phyloP scores from a whole-genome alignment of 2,797 vertebrate genomes.

The Leontopithecus rosalia region DNA sequence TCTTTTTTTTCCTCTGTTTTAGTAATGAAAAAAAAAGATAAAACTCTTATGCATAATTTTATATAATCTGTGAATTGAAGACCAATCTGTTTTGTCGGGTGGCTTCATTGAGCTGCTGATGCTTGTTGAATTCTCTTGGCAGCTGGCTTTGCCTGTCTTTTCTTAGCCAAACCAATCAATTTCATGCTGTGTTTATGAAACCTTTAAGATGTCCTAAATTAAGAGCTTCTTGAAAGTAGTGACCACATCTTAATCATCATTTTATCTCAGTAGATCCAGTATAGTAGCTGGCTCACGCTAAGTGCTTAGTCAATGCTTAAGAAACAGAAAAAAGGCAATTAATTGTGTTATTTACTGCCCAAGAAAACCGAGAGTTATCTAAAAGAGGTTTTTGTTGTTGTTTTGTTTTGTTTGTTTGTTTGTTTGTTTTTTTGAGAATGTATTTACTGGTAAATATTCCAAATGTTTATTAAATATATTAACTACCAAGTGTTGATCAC shows the following conservation, averaged over 20 bases:
- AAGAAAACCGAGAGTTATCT: not conserved
- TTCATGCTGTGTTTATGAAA: slow-evolving; percentile 68
- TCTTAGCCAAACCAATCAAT: slow-evolving; percentile 71
- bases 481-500: not conserved
- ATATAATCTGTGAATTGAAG: not conserved
- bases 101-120: not conserved
- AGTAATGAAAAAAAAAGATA: not conserved
- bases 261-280: not conserved
- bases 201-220: slow-evolving; percentile 50
- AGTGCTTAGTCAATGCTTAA: not conserved
- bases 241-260: slow-evolving; percentile 62
- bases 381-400: not conserved
- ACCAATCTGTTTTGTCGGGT: not conserved
- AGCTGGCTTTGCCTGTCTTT: slow-evolving; percentile 56
- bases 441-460: not conserved
- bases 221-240: slow-evolving; percentile 42
- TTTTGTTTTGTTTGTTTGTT: no score
- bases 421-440: not conserved
- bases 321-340: not conserved
- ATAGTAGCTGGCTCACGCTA: not conserved
- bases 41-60: not conserved
- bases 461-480: not conserved
- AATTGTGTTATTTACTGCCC: not conserved
- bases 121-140: slow-evolving; percentile 48
- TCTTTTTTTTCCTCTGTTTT: not conserved